Percentiles rank a stretch among this genome's conserved stretches.
These are phyloP conservation scores for Drosophila lacteicornis DNA, from an alignment of 1,140 invertebrate species.

Conservation along the genomic window DNA sequence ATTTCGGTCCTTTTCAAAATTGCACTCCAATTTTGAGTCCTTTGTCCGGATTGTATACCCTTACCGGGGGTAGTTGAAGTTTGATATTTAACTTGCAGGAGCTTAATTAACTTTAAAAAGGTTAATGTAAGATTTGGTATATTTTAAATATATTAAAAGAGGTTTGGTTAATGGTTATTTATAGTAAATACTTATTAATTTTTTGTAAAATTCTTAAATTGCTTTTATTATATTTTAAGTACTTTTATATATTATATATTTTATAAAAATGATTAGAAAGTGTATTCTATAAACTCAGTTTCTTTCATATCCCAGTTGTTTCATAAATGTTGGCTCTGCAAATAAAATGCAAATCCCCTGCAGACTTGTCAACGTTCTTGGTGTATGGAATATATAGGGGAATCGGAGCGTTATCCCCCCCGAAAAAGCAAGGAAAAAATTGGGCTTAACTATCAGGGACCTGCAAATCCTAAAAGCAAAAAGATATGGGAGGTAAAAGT, in stretches of 20 bases:
- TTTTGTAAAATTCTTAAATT: neutral
- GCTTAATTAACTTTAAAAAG: neutral
- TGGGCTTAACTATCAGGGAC: conserved; percentile 58
- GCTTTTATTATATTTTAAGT: neutral
- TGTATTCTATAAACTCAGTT: neutral
- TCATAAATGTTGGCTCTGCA: conserved; percentile 31
- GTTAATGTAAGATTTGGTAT: neutral
- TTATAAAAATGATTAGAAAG: neutral
- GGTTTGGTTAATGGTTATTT: too few species aligned
- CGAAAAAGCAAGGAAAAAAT: conserved; percentile 49
- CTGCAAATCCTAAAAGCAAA: conserved; percentile 26
- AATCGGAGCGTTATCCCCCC: conserved; percentile 17
- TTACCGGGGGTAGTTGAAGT: neutral
- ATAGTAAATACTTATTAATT: too few species aligned
- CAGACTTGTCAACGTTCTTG: conserved; percentile 67
- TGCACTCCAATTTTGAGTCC: conserved; percentile 16
- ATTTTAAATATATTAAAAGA: too few species aligned
- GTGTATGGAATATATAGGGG: conserved; percentile 9
- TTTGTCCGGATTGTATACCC: neutral
- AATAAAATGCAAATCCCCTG: conserved; percentile 72
- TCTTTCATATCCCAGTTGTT: neutral
- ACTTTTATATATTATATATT: neutral
- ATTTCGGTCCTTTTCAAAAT: conserved; percentile 17
- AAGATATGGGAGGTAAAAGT: conserved; percentile 4
- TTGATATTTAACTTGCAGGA: too few species aligned